Percentiles rank a stretch among this genome's conserved stretches.
Conservation (phyloP, 2,888 invertebrate genomes). For the Sminthurinus aureus region DNA sequence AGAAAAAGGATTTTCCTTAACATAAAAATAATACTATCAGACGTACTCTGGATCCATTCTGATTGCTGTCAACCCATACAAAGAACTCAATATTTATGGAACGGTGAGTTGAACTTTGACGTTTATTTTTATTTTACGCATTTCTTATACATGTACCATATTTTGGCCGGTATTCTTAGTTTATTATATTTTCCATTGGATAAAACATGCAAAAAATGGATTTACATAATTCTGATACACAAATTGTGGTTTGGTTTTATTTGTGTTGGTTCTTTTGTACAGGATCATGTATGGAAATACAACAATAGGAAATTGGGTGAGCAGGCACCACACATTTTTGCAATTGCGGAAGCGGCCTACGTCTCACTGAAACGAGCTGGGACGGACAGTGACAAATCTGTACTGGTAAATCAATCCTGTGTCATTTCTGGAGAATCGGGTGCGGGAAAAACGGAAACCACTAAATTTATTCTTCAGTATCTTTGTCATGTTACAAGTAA, state of each 20-base stretch:
- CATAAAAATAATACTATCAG: conserved; percentile 65
- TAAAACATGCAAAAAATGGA: too few relatives aligned
- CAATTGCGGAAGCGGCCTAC: conserved; percentile 88
- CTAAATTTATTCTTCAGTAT: conserved; percentile 90
- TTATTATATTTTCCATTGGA: too few relatives aligned
- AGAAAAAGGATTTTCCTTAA: conserved; percentile 21
- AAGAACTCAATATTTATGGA: conserved; percentile 86
- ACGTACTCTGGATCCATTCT: conserved; percentile 93
- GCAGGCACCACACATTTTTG: conserved; percentile 88
- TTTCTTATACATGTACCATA: too few relatives aligned
- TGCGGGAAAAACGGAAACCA: conserved; percentile 93
- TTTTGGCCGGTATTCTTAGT: too few relatives aligned
- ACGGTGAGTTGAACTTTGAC: conserved; percentile 72
- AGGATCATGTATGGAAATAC: conserved; percentile 85
- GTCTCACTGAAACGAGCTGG: conserved; percentile 71
- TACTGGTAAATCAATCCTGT: conserved; percentile 70
- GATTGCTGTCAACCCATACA: conserved; percentile 93
- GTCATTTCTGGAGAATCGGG: conserved; percentile 84
- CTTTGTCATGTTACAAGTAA: conserved; percentile 82
- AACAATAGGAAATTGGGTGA: conserved; percentile 82
- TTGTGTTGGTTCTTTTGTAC: conserved; percentile 59
- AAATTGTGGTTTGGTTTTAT: not conserved
- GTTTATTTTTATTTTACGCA: not conserved
- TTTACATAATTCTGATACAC: too few relatives aligned
- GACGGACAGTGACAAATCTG: conserved; percentile 45